phyloP scores from a whole-genome alignment of 1,140 invertebrate species.

The Thalassaphorura encarpata region DNA sequence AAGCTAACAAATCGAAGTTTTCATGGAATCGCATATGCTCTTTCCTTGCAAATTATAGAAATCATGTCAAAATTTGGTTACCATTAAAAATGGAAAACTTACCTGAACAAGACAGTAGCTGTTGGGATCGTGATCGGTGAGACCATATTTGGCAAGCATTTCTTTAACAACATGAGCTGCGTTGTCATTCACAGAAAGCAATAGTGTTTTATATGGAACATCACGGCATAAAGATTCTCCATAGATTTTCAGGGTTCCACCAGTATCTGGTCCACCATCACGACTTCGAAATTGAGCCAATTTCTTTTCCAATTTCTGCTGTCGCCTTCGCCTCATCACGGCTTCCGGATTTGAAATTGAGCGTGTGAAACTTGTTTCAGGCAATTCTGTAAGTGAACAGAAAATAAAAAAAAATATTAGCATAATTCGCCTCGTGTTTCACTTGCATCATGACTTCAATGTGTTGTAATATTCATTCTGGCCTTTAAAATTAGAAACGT shows the following conservation, averaged over 20 bases:
- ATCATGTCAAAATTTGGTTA: too few relatives aligned
- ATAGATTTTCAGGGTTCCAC: constrained; percentile 96
- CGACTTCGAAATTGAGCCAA: constrained; percentile 90
- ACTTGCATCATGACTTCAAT: too few relatives aligned
- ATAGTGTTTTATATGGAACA: constrained; percentile 95
- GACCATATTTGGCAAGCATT: constrained; percentile 95
- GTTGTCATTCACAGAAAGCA: constrained; percentile 85
- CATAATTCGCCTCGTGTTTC: too few relatives aligned
- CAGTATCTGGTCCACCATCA: constrained; percentile 57
- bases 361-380: constrained; percentile 94
- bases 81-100: constrained; percentile 26
- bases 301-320: constrained; percentile 94
- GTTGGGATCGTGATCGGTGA: constrained; percentile 72
- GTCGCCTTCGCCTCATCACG: constrained; percentile 91
- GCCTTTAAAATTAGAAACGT: too few relatives aligned
- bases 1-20: too few relatives aligned
- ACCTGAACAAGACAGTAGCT: constrained; percentile 94
- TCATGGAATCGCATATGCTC: too few relatives aligned
- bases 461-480: too few relatives aligned
- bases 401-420: too few relatives aligned
- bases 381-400: constrained; percentile 64
- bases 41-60: too few relatives aligned
- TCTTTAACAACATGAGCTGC: constrained; percentile 86
- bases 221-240: constrained; percentile 91
- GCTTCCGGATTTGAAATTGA: constrained; percentile 99